Conservation (phyloP, 2,888 invertebrate species). For the Lepidocyrtoides sp. region DNA sequence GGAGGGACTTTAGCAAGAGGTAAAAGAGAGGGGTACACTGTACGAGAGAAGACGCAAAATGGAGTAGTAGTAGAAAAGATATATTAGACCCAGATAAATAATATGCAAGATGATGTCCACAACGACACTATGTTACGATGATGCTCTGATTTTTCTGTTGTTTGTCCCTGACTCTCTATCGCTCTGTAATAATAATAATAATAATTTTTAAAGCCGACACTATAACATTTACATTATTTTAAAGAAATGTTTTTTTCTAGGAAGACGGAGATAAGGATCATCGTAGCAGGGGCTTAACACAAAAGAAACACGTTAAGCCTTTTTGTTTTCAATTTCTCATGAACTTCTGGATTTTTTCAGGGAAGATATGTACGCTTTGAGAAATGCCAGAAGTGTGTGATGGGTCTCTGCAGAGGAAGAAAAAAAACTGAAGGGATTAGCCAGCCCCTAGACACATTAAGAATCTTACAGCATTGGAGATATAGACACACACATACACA, state of each 20-base stretch:
- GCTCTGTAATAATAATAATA: slow-evolving; percentile 21
- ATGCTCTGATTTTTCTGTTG: slow-evolving; percentile 3
- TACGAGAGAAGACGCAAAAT: neutral
- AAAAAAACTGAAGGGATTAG: slow-evolving; percentile 48
- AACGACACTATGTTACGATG: neutral
- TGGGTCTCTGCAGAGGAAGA: slow-evolving; percentile 21
- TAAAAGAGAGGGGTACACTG: neutral
- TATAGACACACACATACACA: neutral
- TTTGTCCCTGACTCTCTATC: slow-evolving; percentile 41
- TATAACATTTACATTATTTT: slow-evolving; percentile 1
- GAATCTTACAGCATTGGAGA: neutral
- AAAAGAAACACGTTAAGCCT: slow-evolving; percentile 64
- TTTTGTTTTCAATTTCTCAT: slow-evolving; percentile 76
- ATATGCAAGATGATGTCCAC: slow-evolving; percentile 5
- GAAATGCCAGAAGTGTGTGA: neutral
- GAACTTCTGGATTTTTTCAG: slow-evolving; percentile 59
- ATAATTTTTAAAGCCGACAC: slow-evolving; percentile 68
- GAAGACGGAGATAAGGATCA: slow-evolving; percentile 65
- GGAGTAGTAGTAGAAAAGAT: no score
- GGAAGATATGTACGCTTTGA: neutral
- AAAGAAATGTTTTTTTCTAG: slow-evolving; percentile 39
- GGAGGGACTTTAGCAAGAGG: slow-evolving; percentile 12
- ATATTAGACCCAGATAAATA: no score
- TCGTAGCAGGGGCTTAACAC: slow-evolving; percentile 45
- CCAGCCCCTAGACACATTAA: neutral